Evolutionary conservation across 2,888 invertebrate genomes (phyloP).

Genomic region (Anthrax anthrax): DNA sequence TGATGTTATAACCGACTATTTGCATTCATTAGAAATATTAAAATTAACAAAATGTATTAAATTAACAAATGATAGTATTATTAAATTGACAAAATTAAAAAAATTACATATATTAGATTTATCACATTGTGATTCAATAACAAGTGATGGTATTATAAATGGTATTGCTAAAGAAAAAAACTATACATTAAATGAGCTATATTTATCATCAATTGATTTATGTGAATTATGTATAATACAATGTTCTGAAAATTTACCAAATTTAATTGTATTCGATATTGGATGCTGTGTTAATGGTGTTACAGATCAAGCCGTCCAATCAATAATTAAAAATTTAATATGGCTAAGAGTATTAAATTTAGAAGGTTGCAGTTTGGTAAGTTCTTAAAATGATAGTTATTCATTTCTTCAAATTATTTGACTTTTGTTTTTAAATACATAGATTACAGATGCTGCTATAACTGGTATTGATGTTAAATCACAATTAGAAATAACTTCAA

Average conservation of each 20-base stretch:
- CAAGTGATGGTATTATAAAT: conserved; percentile 43
- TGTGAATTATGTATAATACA: conserved; percentile 46
- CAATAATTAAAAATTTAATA: conserved; percentile 47
- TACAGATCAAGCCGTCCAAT: conserved; percentile 52
- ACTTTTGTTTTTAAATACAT: too few species aligned
- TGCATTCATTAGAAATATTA: conserved; percentile 43
- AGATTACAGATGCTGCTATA: conserved; percentile 50
- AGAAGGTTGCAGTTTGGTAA: conserved; percentile 48
- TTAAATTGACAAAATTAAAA: conserved; percentile 39
- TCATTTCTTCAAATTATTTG: too few species aligned
- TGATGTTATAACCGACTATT: conserved; percentile 42
- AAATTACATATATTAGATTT: conserved; percentile 43
- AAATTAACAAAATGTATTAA: conserved; percentile 49
- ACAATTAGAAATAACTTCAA: not conserved
- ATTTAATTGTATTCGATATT: conserved; percentile 45
- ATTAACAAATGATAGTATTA: conserved; percentile 46
- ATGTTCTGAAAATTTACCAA: conserved; percentile 43
- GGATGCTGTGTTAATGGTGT: conserved; percentile 57
- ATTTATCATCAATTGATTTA: conserved; percentile 44
- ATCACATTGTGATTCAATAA: conserved; percentile 50
- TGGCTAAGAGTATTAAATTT: conserved; percentile 36
- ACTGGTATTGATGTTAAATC: conserved; percentile 39
- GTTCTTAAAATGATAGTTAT: not conserved
- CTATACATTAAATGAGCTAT: conserved; percentile 37
- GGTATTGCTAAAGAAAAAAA: conserved; percentile 43